These are phyloP conservation scores for Mesocricetus auratus DNA, from an alignment of 2,113 vertebrate species.

Conservation along the genomic window DNA sequence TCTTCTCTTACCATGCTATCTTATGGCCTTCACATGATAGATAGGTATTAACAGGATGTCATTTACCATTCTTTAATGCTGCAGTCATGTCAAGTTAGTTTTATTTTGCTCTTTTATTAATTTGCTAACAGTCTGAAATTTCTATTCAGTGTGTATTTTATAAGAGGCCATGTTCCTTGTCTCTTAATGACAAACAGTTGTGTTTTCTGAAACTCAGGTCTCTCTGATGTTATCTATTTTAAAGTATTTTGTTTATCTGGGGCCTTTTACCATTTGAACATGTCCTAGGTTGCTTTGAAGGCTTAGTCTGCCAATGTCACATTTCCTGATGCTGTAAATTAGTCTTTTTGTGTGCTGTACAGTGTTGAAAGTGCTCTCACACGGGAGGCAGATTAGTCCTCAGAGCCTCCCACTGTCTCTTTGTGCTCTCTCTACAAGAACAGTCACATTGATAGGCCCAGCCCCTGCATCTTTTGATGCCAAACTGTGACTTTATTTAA, in stretches of 20 bases:
- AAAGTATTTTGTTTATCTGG: not conserved
- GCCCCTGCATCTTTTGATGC: slow-evolving; percentile 41
- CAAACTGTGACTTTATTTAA: slow-evolving; percentile 64
- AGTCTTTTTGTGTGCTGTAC: slow-evolving; percentile 53
- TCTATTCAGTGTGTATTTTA: slow-evolving; percentile 15
- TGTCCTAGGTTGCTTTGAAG: not conserved
- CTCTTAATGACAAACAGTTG: not conserved
- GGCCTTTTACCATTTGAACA: not conserved
- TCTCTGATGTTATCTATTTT: not conserved
- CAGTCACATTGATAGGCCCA: slow-evolving; percentile 41
- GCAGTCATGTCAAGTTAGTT: not conserved
- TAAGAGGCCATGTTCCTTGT: not conserved
- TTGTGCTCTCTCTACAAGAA: slow-evolving; percentile 53
- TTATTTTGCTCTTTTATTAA: not conserved
- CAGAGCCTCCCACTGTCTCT: slow-evolving; percentile 32
- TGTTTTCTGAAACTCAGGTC: slow-evolving; percentile 32
- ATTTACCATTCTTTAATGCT: not conserved
- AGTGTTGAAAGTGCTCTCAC: slow-evolving; percentile 51
- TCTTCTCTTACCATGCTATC: fast-evolving
- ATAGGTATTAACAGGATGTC: not conserved
- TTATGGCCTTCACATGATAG: too few relatives aligned
- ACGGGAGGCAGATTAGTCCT: slow-evolving; percentile 46
- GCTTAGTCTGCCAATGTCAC: not conserved
- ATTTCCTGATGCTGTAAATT: slow-evolving; percentile 21
- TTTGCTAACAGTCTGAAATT: slow-evolving; percentile 11